Base-by-base conservation (phyloP, 2,113 vertebrate genomes). In the Sapajus apella region DNA sequence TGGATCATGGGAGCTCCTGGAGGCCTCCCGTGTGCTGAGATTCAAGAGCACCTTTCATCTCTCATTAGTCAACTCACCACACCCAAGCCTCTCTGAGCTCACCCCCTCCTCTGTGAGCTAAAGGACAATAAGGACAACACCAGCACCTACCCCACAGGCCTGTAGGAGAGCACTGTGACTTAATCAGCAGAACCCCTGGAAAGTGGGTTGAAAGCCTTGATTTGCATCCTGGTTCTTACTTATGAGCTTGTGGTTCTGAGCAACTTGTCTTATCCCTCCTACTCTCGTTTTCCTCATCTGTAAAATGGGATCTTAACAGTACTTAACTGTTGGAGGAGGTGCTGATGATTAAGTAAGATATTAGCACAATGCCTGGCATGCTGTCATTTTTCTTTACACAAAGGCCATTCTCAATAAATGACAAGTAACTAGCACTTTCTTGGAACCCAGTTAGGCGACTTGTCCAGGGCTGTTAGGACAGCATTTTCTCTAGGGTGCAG, bases 311-410 rank as follows among this genome's bases (percentile, higher is more conserved):
- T 70, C 50, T 87, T 77, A 85, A 94, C 2, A 27, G 13, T 14
- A 37, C 43, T 70, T 82, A 70, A 50, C 21, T 23, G 70, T 75
- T 52, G 76, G 76, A 84, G 37, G 58, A 79, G 50, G 37, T 21
- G n/a, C 4, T 68, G 55, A 64, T 61, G 87, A 95, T 91, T 87
- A 89, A 95, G 72, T 30, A 70, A 88, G 93, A 55, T 40, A 55
- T 23, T 27, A 85, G 66, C 94, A 83, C 66, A 72, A 91, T 70
- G 91, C n/a, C 77, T 75, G 66, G n/a, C 17, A 56, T 2, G 20
- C 1, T 2, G 37, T 58, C 76, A 16, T 2, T 72, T 72, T 90
- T 91, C 75, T 55, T 58, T 45, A 37, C 20, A 43, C 1, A 66
- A 84, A 94, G 73, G 56, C 55, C 66, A 43, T 25, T 92, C 45